Conservation (phyloP, 1,140 invertebrate species). For the Drosophila parvula region DNA sequence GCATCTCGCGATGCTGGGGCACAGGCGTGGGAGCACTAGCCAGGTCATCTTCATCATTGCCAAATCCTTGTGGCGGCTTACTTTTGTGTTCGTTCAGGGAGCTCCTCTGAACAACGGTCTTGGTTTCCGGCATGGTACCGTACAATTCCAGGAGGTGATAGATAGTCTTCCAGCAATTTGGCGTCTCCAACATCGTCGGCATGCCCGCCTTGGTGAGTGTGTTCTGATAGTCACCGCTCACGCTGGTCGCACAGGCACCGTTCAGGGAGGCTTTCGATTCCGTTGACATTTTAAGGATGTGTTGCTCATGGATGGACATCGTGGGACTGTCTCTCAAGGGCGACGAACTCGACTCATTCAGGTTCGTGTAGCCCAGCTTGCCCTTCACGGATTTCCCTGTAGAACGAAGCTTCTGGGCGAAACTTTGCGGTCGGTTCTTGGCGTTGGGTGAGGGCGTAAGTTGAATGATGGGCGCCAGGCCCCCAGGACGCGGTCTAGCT, state of each 20-base stretch:
- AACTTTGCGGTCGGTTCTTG: slow-evolving; percentile 91
- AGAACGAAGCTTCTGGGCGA: slow-evolving; percentile 92
- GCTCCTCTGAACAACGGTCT: slow-evolving; percentile 88
- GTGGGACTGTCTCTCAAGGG: slow-evolving; percentile 88
- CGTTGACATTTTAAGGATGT: slow-evolving; percentile 82
- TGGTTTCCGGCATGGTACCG: slow-evolving; percentile 96
- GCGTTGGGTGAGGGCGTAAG: slow-evolving; percentile 87
- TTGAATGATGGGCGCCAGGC: slow-evolving; percentile 74
- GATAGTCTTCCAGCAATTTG: slow-evolving; percentile 97
- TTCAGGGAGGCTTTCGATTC: slow-evolving; percentile 81
- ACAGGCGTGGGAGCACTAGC: slow-evolving; percentile 85
- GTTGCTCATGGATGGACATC: slow-evolving; percentile 86
- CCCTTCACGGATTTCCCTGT: slow-evolving; percentile 93
- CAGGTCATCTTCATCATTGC: slow-evolving; percentile 85
- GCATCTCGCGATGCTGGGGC: slow-evolving; percentile 82
- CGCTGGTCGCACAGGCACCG: slow-evolving; percentile 75
- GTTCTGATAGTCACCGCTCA: slow-evolving; percentile 78
- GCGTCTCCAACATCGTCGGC: slow-evolving; percentile 85
- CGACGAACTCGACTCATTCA: slow-evolving; percentile 86
- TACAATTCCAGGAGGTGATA: slow-evolving; percentile 96
- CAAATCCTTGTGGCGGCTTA: slow-evolving; percentile 31
- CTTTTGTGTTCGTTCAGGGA: slow-evolving; percentile 71
- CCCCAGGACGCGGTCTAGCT: slow-evolving; percentile 51
- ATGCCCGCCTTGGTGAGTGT: slow-evolving; percentile 72
- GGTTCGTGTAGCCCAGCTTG: slow-evolving; percentile 85